These are phyloP conservation scores for Calonectris borealis DNA, from an alignment of 2,113 vertebrate species.

Conservation along the genomic window DNA sequence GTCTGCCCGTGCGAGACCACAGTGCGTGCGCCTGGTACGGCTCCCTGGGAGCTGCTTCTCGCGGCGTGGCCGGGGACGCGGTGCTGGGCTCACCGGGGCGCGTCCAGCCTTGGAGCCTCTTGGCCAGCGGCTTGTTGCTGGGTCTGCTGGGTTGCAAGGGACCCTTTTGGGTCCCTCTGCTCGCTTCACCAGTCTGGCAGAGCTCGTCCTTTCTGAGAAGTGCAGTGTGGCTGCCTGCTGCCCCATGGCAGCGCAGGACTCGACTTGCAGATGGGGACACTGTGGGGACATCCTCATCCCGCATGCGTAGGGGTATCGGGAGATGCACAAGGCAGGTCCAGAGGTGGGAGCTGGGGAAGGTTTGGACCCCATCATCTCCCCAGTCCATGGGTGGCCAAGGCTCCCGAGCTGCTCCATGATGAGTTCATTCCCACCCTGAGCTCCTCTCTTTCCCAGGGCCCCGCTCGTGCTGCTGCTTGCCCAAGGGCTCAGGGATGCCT, in stretches of 20 bases:
- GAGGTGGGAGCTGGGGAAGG: not conserved
- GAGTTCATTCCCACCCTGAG: not conserved
- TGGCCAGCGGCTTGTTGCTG: fast-evolving
- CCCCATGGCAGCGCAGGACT: fast-evolving
- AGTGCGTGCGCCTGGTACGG: not conserved
- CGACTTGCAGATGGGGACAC: not conserved
- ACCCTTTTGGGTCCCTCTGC: not conserved
- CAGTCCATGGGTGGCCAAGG: not conserved
- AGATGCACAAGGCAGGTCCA: not conserved
- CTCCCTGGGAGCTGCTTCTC: not conserved
- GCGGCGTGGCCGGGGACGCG: fast-evolving
- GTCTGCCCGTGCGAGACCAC: not conserved
- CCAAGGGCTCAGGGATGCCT: not conserved
- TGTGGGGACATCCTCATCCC: not conserved
- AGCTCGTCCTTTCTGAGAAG: not conserved
- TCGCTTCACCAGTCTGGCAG: fast-evolving
- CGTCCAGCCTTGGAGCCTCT: not conserved
- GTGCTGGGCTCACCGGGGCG: not conserved
- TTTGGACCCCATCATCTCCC: not conserved
- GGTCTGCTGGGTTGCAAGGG: not conserved
- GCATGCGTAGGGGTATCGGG: fast-evolving
- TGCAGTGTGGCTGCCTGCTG: not conserved
- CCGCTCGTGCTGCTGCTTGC: not conserved
- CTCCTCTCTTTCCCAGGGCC: not conserved
- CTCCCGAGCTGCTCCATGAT: not conserved